Evolutionary conservation across 2,797 vertebrate genomes (phyloP).

Genomic region (Enteromius paludinosus): DNA sequence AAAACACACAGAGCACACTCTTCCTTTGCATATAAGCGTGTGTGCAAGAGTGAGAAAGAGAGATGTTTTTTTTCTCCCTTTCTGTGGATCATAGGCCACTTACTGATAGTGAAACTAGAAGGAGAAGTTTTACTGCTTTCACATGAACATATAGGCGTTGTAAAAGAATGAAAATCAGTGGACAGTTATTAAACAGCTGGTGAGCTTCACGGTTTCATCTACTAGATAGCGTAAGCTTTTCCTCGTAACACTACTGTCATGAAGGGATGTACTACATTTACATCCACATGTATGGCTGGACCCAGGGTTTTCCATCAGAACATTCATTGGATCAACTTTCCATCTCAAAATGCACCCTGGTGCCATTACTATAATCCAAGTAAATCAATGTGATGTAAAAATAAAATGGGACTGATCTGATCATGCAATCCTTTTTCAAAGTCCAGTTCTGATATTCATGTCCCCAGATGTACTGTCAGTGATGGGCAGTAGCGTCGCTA

Average conservation of each 20-base stretch:
- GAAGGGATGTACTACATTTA: background rate
- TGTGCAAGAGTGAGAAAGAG: background rate
- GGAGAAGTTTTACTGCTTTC: background rate
- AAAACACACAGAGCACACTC: slow-evolving; percentile 60
- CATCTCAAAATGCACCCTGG: background rate
- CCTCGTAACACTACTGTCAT: background rate
- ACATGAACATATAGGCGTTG: background rate
- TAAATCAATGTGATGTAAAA: background rate
- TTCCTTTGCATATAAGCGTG: slow-evolving; percentile 2
- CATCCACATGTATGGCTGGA: background rate
- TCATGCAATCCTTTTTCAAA: background rate
- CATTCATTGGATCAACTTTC: background rate
- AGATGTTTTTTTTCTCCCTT: background rate
- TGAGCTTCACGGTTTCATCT: background rate
- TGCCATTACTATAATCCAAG: background rate
- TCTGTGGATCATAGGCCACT: background rate
- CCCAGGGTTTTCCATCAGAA: background rate
- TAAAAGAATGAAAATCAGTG: background rate
- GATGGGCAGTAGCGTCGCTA: no score
- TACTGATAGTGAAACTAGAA: background rate
- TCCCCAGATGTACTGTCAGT: no score
- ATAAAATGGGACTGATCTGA: background rate
- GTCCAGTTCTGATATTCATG: background rate
- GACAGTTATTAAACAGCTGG: background rate
- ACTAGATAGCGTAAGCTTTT: background rate